Evolutionary conservation across 2,113 vertebrate genomes (phyloP).

Genomic region (Dermatemys mawii): DNA sequence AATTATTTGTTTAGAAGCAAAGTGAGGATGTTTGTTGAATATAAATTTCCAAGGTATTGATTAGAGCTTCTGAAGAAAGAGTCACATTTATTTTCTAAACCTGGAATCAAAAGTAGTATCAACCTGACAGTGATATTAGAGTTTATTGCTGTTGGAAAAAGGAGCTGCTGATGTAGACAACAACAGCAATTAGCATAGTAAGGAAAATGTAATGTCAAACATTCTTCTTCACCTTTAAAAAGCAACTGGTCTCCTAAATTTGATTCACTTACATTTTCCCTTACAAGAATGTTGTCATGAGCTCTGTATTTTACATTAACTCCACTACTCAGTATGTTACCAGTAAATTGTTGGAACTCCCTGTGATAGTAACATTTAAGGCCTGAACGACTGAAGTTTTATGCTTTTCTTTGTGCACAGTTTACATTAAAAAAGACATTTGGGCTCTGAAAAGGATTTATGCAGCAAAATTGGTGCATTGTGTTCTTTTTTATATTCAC

Average conservation of each 20-base stretch:
- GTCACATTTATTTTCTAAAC: conserved; percentile 56
- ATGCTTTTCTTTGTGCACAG: conserved; percentile 60
- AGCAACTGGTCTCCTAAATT: conserved; percentile 60
- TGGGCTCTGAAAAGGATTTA: conserved; percentile 62
- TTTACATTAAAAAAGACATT: conserved; percentile 63
- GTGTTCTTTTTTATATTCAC: conserved; percentile 31
- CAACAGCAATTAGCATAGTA: conserved; percentile 62
- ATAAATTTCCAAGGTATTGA: conserved; percentile 72
- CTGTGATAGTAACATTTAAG: conserved; percentile 72
- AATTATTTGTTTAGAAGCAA: conserved; percentile 82
- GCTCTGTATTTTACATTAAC: conserved; percentile 49
- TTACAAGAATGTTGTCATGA: conserved; percentile 33
- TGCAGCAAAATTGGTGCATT: conserved; percentile 53
- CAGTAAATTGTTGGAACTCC: conserved; percentile 66
- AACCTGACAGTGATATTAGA: conserved; percentile 46
- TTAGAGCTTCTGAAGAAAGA: conserved; percentile 62
- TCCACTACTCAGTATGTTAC: conserved; percentile 55
- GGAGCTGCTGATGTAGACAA: conserved; percentile 43
- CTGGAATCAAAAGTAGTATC: conserved; percentile 54
- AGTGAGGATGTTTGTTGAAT: conserved; percentile 69
- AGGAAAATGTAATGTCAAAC: conserved; percentile 37
- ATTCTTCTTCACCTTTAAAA: conserved; percentile 61
- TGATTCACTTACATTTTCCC: conserved; percentile 27
- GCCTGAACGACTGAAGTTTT: conserved; percentile 67
- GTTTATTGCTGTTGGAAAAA: conserved; percentile 42